phyloP scores from a whole-genome alignment of 2,797 vertebrate genomes.

The Cossypha niveicapilla region DNA sequence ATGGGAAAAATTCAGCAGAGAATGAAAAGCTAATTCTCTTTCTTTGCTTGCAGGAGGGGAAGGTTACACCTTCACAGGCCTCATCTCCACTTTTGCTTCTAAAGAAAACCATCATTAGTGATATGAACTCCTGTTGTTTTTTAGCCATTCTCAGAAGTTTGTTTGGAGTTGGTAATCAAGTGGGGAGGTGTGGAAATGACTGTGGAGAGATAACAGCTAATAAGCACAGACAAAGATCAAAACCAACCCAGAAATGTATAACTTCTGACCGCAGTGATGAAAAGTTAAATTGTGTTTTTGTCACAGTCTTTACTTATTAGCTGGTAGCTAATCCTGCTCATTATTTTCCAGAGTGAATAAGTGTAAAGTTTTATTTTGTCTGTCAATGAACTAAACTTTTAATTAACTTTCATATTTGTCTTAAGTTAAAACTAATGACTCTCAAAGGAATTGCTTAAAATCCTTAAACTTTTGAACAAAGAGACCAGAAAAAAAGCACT shows the following conservation, averaged over 20 bases:
- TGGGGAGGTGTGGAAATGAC: not conserved
- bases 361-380: conserved; percentile 49
- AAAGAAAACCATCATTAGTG: not conserved
- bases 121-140: not conserved
- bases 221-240: conserved; percentile 23
- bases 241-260: not conserved
- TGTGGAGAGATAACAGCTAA: not conserved
- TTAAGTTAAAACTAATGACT: conserved; percentile 38
- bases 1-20: not conserved
- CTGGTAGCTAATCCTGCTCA: conserved; percentile 1
- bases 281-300: not conserved
- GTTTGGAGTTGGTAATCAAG: conserved; percentile 7
- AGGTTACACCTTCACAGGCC: not conserved
- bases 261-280: not conserved
- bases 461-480: conserved; percentile 38
- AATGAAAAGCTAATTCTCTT: not conserved
- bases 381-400: conserved; percentile 53
- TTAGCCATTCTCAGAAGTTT: not conserved
- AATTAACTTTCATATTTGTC: conserved; percentile 58
- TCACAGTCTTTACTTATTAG: conserved; percentile 9
- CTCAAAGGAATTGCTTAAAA: conserved; percentile 39
- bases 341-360: conserved; percentile 34
- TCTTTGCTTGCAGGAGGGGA: not conserved
- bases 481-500: not conserved
- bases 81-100: not conserved